Evolutionary conservation across 1,140 invertebrate species (phyloP), one percentile per base, ranked within the genome.

Genomic region (Brachionus rubens): DNA sequence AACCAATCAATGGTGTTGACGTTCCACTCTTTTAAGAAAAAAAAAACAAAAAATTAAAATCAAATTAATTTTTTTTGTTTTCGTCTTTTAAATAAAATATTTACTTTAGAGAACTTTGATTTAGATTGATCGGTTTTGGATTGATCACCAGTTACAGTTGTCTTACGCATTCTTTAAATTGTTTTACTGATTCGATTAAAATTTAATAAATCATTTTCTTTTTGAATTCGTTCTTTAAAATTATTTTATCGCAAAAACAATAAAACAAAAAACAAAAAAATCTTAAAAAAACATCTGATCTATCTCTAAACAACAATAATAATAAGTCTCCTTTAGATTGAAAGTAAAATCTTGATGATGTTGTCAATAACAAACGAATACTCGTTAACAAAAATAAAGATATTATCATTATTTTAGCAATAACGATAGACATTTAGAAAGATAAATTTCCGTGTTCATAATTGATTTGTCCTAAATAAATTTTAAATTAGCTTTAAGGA

Each of bases 401-500:
- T n/a, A n/a, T n/a, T n/a, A n/a, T n/a, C n/a, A n/a, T n/a, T n/a
- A n/a, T n/a, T n/a, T n/a, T n/a, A n/a, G n/a, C n/a, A n/a, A n/a
- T n/a, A n/a, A n/a, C n/a, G n/a, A n/a, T n/a, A n/a, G n/a, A n/a
- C n/a, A n/a, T n/a, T n/a, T n/a, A n/a, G n/a, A n/a, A n/a, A n/a
- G n/a, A n/a, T n/a, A n/a, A n/a, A n/a, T n/a, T n/a, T n/a, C n/a
- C n/a, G n/a, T n/a, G n/a, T n/a, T 54, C 14, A 54, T 54, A 26
- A 54, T 54, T 54, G 52, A 26, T 54, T 5, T 54, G 28, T 54
- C 33, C 52, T 54, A 54, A 28, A 54, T 54, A 54, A 54, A 54
- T 54, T 28, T 54, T 28, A 12, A 54, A 54, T 54, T 54, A 54
- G 26, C 28, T 54, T 12, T 54, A 9, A 28, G 50, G 12, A 12